Evolutionary conservation across 2,797 vertebrate species (phyloP).

Genomic region (Pelochelys cantorii): DNA sequence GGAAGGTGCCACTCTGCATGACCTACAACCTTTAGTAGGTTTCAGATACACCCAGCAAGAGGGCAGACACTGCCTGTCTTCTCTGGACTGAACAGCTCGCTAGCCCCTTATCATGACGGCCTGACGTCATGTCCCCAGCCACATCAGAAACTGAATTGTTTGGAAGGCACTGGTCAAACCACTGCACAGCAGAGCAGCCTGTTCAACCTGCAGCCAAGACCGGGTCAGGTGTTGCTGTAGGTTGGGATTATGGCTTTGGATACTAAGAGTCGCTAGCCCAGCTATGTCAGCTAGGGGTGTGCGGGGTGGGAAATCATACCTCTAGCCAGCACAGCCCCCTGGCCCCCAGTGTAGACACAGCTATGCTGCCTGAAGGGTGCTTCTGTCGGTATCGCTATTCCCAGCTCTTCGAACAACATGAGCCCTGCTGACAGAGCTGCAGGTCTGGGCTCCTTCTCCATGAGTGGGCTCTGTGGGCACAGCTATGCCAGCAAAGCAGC

Average conservation of each 20-base stretch:
- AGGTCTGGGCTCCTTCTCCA: not conserved
- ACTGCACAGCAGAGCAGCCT: not conserved
- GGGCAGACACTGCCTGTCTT: not conserved
- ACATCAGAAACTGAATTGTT: not conserved
- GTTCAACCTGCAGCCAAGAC: not conserved
- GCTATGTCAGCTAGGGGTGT: not conserved
- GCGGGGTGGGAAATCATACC: not conserved
- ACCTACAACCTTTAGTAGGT: not conserved
- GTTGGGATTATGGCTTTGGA: not conserved
- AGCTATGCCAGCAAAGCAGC: not conserved
- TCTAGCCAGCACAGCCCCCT: not conserved
- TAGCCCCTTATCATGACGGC: not conserved
- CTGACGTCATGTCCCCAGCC: not conserved
- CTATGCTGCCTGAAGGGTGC: not conserved
- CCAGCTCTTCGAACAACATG: no score
- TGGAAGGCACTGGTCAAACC: not conserved
- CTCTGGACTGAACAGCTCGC: not conserved
- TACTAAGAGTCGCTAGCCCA: not conserved
- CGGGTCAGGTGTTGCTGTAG: not conserved
- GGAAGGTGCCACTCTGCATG: not conserved
- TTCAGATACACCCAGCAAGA: not conserved
- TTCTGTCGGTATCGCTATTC: not conserved
- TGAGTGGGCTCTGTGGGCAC: not conserved
- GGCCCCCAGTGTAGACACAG: not conserved
- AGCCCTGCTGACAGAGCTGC: not conserved